phyloP scores from a whole-genome alignment of 2,113 vertebrate genomes.

The Cairina moschata region DNA sequence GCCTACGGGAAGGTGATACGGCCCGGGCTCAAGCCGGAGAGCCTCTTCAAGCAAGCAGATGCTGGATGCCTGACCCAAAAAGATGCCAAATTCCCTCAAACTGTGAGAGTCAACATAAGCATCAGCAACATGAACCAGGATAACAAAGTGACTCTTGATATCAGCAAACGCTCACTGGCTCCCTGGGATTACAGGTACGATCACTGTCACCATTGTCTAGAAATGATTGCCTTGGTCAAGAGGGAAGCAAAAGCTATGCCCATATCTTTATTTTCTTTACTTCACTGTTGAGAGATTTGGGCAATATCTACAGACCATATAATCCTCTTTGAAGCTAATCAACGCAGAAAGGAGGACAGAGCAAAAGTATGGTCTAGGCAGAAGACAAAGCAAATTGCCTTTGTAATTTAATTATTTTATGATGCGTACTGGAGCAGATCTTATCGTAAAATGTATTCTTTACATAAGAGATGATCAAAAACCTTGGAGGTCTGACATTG shows the following conservation, averaged over 20 bases:
- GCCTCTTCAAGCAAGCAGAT: background rate
- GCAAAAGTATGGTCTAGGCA: fast-evolving
- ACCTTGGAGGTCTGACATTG: background rate
- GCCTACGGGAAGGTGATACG: background rate
- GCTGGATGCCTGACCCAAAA: slow-evolving; percentile 23
- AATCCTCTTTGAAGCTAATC: background rate
- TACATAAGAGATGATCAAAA: background rate
- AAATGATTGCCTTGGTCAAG: background rate
- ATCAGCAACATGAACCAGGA: background rate
- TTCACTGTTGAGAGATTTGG: background rate
- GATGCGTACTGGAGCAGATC: background rate
- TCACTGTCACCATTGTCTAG: background rate
- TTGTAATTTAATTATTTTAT: background rate
- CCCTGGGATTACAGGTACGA: slow-evolving; percentile 78
- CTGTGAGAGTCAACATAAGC: slow-evolving; percentile 69
- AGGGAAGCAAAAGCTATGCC: fast-evolving
- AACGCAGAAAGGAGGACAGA: background rate
- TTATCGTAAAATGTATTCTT: background rate
- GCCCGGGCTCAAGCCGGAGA: background rate
- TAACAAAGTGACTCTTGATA: background rate
- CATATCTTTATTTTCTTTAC: background rate
- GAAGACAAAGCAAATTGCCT: background rate
- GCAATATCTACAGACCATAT: background rate
- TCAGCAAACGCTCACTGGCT: slow-evolving; percentile 72
- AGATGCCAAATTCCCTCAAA: slow-evolving; percentile 52